Conservation (phyloP, 1,140 invertebrate species). For the Palaemon carinicauda region DNA sequence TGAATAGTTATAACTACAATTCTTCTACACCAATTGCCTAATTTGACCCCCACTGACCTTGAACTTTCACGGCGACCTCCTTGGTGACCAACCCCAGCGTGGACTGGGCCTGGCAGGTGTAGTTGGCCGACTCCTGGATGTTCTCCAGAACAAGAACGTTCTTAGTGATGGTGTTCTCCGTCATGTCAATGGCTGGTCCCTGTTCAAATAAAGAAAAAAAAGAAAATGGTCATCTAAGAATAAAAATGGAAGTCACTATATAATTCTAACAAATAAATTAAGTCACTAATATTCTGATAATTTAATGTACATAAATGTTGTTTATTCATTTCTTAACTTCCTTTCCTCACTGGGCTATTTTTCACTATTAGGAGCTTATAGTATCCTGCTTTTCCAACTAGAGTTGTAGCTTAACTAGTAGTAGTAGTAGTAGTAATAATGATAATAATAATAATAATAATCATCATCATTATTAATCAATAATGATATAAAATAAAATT, state of each 20-base stretch:
- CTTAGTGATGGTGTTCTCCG: conserved; percentile 58
- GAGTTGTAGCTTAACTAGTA: too few species aligned
- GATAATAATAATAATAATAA: too few species aligned
- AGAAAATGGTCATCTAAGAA: too few species aligned
- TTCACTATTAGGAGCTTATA: too few species aligned
- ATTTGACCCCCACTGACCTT: conserved; percentile 63
- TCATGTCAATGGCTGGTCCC: conserved; percentile 66
- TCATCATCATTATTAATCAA: too few species aligned
- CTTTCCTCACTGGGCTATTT: too few species aligned
- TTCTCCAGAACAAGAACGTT: conserved; percentile 87
- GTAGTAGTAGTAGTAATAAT: too few species aligned
- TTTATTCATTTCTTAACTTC: too few species aligned
- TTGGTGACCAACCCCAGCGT: conserved; percentile 90
- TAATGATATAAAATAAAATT: too few species aligned
- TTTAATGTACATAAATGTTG: too few species aligned
- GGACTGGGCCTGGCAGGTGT: conserved; percentile 95
- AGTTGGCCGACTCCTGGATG: conserved; percentile 92
- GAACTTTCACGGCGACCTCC: conserved; percentile 88
- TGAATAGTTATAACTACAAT: not conserved
- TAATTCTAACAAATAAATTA: not conserved
- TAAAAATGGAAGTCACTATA: not conserved
- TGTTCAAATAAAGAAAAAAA: conserved; percentile 53
- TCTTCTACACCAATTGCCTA: not conserved
- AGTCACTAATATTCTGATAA: not conserved
- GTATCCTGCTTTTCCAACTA: too few species aligned